Percentiles rank a stretch among this genome's conserved stretches.
phyloP scores from a whole-genome alignment of 2,888 invertebrate species.

The Anodontia alba region DNA sequence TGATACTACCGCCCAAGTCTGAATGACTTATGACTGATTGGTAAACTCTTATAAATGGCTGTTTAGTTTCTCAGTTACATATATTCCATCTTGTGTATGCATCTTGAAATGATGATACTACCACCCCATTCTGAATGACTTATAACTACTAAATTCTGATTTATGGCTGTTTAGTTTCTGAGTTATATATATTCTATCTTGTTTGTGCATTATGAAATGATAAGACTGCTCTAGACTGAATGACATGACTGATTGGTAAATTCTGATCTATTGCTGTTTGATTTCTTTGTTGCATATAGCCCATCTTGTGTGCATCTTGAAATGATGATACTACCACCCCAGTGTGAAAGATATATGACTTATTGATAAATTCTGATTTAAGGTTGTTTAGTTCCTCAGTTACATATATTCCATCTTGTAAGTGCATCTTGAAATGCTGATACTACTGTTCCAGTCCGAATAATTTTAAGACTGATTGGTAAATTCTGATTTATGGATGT shows the following conservation, averaged over 20 bases:
- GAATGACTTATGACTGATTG: background rate
- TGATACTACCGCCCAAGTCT: slow-evolving; percentile 12
- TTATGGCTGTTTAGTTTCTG: no score
- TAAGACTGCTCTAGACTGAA: background rate
- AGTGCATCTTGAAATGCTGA: no score
- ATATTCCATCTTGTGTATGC: no score
- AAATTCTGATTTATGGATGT: background rate
- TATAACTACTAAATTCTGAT: background rate
- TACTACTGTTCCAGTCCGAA: background rate
- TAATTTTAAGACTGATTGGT: background rate
- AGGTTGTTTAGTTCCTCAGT: no score
- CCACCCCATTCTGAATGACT: background rate
- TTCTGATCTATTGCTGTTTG: no score
- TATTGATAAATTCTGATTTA: background rate
- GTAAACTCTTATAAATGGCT: background rate
- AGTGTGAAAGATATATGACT: background rate
- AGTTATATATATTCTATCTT: no score
- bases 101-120: background rate
- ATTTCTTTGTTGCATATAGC: no score
- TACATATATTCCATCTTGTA: no score
- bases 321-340: background rate
- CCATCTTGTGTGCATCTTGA: no score
- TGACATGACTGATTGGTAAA: background rate
- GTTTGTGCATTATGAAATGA: background rate
- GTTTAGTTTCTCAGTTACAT: no score